Conservation (phyloP, 2,888 invertebrate genomes). For the Charanyca ferruginea region DNA sequence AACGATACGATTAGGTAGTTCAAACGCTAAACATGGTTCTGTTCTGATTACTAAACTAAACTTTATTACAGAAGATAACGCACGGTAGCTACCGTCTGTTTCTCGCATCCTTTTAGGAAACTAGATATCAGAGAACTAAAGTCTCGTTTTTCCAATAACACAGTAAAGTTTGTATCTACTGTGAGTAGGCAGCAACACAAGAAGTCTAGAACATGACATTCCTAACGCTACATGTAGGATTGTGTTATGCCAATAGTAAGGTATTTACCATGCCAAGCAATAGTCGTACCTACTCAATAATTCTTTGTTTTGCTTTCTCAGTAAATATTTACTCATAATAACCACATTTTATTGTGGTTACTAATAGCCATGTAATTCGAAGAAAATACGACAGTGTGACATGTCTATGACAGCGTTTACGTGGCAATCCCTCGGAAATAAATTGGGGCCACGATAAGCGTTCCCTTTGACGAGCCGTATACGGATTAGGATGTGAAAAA, state of each 20-base stretch:
- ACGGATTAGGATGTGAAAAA: conserved; percentile 90
- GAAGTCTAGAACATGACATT: background rate
- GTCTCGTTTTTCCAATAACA: background rate
- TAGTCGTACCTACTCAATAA: background rate
- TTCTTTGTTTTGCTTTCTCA: conserved; percentile 33
- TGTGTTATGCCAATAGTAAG: background rate
- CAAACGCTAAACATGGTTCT: too few relatives aligned
- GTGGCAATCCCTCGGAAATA: conserved; percentile 86
- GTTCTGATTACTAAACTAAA: too few relatives aligned
- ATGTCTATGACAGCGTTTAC: conserved; percentile 83
- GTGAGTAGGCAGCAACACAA: background rate
- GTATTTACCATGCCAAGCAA: conserved; percentile 3
- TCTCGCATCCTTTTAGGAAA: background rate
- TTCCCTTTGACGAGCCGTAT: conserved; percentile 89
- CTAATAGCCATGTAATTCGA: conserved; percentile 38
- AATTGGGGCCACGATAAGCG: conserved; percentile 89
- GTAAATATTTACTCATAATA: conserved; percentile 40
- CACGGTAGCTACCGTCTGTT: background rate
- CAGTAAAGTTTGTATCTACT: background rate
- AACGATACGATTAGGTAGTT: too few relatives aligned
- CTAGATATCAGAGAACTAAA: conserved; percentile 1
- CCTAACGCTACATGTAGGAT: background rate
- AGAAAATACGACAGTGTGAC: conserved; percentile 65
- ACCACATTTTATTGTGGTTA: conserved; percentile 28
- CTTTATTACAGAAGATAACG: background rate